A percentile compares a stretch with the other conserved stretches of the same genome.
These are phyloP conservation scores for Thaleichthys pacificus DNA, from an alignment of 2,797 vertebrate species.

Conservation along the genomic window DNA sequence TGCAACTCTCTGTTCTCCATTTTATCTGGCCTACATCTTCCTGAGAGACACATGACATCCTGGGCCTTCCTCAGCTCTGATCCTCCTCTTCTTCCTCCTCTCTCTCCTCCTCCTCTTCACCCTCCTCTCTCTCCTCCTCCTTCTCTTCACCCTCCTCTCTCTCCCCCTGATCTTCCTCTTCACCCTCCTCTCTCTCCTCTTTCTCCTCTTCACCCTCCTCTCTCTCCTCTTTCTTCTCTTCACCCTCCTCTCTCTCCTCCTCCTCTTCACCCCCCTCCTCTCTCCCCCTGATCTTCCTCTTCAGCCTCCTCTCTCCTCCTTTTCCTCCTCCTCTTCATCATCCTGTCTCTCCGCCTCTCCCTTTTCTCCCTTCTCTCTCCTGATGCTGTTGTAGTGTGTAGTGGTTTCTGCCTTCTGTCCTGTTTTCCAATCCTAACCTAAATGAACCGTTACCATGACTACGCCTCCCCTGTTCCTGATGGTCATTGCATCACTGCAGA, in stretches of 20 bases:
- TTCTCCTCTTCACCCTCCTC: no score
- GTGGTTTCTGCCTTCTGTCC: no score
- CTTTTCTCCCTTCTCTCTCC: neutral
- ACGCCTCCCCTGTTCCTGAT: no score
- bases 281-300: no score
- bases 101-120: slow-evolving; percentile 20
- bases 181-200: neutral
- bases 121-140: neutral
- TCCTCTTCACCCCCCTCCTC: no score
- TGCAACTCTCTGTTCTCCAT: slow-evolving; percentile 27
- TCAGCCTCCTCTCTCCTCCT: no score
- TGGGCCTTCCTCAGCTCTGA: neutral
- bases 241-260: no score
- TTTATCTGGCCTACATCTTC: slow-evolving; percentile 41
- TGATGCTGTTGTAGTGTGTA: neutral
- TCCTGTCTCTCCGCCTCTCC: neutral
- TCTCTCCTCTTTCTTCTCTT: neutral
- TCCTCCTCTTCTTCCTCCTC: slow-evolving; percentile 15
- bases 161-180: no score
- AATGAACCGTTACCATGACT: no score
- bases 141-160: neutral
- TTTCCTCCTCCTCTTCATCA: neutral
- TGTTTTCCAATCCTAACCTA: no score
- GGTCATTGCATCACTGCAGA: no score
- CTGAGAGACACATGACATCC: slow-evolving; percentile 8